These are phyloP conservation scores for Agapornis canus DNA, from an alignment of 2,797 vertebrate genomes.

Conservation along the genomic window DNA sequence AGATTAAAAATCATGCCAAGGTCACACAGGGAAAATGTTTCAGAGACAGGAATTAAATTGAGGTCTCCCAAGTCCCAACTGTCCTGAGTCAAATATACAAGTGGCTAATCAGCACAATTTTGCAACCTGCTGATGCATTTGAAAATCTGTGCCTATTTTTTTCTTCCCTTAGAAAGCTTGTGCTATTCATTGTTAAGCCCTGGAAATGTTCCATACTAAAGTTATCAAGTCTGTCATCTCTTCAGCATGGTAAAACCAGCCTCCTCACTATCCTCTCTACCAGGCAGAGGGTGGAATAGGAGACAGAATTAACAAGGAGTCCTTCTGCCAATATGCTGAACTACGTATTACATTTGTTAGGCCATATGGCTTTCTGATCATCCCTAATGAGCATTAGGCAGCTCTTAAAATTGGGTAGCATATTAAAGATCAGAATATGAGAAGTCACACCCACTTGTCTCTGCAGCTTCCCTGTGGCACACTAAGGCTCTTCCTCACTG, in stretches of 20 bases:
- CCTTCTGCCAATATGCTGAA: slow-evolving; percentile 18
- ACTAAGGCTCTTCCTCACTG: not conserved
- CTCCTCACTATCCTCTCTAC: slow-evolving; percentile 42
- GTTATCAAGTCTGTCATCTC: slow-evolving; percentile 56
- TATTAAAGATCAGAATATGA: slow-evolving; percentile 38
- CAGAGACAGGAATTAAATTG: not conserved
- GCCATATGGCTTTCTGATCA: slow-evolving; percentile 64
- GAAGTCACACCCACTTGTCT: slow-evolving; percentile 47
- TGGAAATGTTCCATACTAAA: slow-evolving; percentile 46
- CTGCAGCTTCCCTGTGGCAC: not conserved
- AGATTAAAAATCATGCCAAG: not conserved
- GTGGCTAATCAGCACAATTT: slow-evolving; percentile 53
- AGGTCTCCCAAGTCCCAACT: not conserved
- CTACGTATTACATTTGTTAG: not conserved
- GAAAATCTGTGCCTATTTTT: slow-evolving; percentile 60
- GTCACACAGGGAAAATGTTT: not conserved
- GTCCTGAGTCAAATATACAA: slow-evolving; percentile 37
- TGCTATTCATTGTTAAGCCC: slow-evolving; percentile 57
- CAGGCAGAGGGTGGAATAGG: slow-evolving; percentile 28
- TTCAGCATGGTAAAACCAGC: slow-evolving; percentile 35
- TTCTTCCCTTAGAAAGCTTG: slow-evolving; percentile 26
- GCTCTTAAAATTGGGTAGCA: not conserved
- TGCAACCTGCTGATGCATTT: slow-evolving; percentile 52
- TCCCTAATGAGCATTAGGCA: slow-evolving; percentile 54
- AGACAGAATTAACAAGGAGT: slow-evolving; percentile 22